A percentile compares a stretch with the other conserved stretches of the same genome.
phyloP scores from a whole-genome alignment of 2,113 vertebrate species.

The Elaphurus davidianus region DNA sequence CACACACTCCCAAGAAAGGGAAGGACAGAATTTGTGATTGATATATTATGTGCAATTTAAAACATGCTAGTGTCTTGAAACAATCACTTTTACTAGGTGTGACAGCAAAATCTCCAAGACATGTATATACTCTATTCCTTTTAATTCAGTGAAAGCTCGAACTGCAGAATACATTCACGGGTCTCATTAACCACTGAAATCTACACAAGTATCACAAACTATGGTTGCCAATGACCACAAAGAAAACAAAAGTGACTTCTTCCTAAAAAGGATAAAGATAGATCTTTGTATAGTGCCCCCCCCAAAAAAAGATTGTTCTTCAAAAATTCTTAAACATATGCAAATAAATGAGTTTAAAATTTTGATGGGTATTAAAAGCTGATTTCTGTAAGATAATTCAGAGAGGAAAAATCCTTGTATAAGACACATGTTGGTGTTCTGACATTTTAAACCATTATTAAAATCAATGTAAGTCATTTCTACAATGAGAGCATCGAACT shows the following conservation, averaged over 20 bases:
- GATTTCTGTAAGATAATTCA: slow-evolving; percentile 24
- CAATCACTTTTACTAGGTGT: background rate
- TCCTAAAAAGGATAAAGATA: background rate
- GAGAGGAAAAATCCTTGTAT: slow-evolving; percentile 2
- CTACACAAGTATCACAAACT: background rate
- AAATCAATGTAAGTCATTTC: slow-evolving; percentile 34
- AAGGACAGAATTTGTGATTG: background rate
- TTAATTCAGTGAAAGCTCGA: background rate
- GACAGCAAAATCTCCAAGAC: background rate
- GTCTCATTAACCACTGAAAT: background rate
- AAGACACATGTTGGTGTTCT: slow-evolving; percentile 6
- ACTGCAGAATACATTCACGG: background rate
- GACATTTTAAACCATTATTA: slow-evolving; percentile 2
- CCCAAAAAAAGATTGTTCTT: background rate
- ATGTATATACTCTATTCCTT: background rate
- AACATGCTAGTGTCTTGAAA: background rate
- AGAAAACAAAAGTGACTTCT: background rate
- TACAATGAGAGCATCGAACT: background rate
- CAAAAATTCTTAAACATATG: background rate
- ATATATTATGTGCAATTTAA: background rate
- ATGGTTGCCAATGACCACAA: background rate
- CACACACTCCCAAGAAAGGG: background rate
- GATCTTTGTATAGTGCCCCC: background rate
- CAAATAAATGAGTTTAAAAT: slow-evolving; percentile 1
- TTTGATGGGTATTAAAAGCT: background rate